Base-by-base conservation (phyloP, 2,113 vertebrate species). In the Scartelaos histophorus region DNA sequence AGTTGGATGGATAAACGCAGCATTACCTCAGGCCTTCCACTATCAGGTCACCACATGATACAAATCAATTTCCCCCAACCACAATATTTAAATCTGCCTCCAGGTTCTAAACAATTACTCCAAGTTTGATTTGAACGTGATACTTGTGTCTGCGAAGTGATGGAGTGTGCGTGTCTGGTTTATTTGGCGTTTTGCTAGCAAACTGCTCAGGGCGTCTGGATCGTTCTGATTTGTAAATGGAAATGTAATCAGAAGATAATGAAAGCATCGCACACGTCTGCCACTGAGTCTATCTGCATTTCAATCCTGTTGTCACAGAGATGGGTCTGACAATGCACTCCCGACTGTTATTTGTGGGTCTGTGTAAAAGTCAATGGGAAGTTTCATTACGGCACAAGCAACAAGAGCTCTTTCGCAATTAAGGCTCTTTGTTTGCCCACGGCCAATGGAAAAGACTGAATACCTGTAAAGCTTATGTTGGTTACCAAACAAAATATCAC, bases 221-320 rank as follows among this genome's bases (percentile, higher is more conserved):
- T 78, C 29, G 43, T 70, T 82, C 82, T 74, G 60, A 82, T 74
- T 84, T 88, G 76, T 70, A 86, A 87, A 90, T 90, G 85, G 70
- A 86, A 90, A 90, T 86, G 79, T 81, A 89, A 89, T 89, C 84
- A 83, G 79, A 88, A 70, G 73, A 75, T 85, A 85, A 88, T 86
- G 68, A 80, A 75, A 49, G 76, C 66, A 85, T 66, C 64, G 56
- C 56, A 71, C 56, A 71, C 69, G 74, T 70, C 71, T 86, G 45
- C 49, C 54, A 71, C 70, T 58, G 61, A 82, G 67, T 71, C 56
- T 72, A 73, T 84, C 73, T 82, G 71, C 72, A 72, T 79, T 74
- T 83, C 46, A 76, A 56, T 77, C 65, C 53, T 78, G 67, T 51
- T 53, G 46, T 79, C 45, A 62, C 43, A 64, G 70, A 73, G 80